Evolutionary conservation across 2,113 vertebrate species (phyloP).

Genomic region (Crotalus viridis): DNA sequence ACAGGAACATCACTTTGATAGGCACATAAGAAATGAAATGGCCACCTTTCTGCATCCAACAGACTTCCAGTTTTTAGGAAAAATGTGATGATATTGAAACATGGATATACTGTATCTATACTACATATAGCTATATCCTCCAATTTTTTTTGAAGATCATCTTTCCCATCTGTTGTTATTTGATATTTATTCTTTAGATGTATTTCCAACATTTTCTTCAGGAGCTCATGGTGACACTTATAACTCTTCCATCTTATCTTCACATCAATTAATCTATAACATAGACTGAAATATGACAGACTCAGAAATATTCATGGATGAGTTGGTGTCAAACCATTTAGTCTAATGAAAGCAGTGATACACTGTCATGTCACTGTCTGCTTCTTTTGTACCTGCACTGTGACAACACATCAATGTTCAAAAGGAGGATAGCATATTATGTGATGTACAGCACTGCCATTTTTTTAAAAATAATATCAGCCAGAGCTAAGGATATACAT

Average conservation of each 20-base stretch:
- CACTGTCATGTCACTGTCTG: neutral
- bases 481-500: neutral
- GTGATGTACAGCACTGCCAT: neutral
- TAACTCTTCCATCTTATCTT: neutral
- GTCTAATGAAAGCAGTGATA: neutral
- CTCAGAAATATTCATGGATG: neutral
- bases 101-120: neutral
- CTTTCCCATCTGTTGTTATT: neutral
- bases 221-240: neutral
- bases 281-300: neutral
- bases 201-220: neutral
- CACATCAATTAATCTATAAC: neutral
- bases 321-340: neutral
- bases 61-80: neutral
- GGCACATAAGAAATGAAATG: neutral
- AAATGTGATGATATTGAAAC: neutral
- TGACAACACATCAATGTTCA: neutral
- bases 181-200: neutral
- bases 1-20: neutral
- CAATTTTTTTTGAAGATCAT: neutral
- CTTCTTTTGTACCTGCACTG: neutral
- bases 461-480: neutral
- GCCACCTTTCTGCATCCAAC: neutral
- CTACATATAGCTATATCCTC: neutral
- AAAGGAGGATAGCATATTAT: neutral